phyloP scores from a whole-genome alignment of 1,140 invertebrate species.

The Caenorhabditis latens region DNA sequence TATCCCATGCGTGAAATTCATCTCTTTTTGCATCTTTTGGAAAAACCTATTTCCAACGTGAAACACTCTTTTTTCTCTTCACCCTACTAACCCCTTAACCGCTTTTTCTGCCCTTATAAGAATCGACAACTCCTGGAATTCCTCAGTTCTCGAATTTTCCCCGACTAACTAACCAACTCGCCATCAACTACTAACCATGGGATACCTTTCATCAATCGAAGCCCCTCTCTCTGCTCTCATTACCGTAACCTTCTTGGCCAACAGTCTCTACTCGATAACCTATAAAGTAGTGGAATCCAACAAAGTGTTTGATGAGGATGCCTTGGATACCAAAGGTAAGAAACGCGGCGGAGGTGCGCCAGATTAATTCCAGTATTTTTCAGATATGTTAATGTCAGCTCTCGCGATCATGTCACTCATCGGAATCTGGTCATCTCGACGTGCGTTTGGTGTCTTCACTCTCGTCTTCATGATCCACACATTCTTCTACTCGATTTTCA shows the following conservation, averaged over 20 bases:
- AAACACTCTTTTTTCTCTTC: too few species aligned
- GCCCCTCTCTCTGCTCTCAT: conserved; percentile 6
- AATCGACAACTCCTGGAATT: too few species aligned
- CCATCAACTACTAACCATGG: conserved; percentile 6
- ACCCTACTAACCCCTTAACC: too few species aligned
- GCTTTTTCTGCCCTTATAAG: too few species aligned
- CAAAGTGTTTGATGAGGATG: not conserved
- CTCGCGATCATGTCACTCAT: conserved; percentile 23
- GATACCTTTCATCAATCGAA: conserved; percentile 21
- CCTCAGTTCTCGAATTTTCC: not conserved
- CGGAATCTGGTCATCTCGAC: conserved; percentile 15
- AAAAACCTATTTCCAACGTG: too few species aligned
- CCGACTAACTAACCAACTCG: not conserved
- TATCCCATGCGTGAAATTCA: too few species aligned
- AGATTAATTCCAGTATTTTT: not conserved
- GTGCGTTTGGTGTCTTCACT: conserved; percentile 20
- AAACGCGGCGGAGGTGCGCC: too few species aligned
- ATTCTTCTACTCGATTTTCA: not conserved
- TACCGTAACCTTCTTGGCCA: not conserved
- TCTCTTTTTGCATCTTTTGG: too few species aligned
- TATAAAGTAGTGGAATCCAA: conserved; percentile 9
- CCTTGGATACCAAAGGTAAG: conserved; percentile 21
- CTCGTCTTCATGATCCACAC: conserved; percentile 27
- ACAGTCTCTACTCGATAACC: not conserved
- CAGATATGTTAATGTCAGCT: conserved; percentile 30